Percentiles rank a stretch among this genome's conserved stretches.
These are phyloP conservation scores for Tipula helvola DNA, from an alignment of 2,888 invertebrate species.

Conservation along the genomic window DNA sequence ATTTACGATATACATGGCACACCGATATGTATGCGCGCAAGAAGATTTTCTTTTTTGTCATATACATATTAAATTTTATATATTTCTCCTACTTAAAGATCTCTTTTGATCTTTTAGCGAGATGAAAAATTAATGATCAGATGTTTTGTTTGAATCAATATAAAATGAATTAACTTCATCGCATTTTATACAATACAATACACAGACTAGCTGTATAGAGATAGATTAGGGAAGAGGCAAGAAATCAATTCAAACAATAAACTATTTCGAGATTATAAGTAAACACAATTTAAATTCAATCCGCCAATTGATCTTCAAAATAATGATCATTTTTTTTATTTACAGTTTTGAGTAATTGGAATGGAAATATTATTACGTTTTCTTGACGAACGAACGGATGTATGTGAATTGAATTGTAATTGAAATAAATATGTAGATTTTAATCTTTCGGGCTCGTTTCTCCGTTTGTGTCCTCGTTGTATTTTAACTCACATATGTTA, in stretches of 20 bases:
- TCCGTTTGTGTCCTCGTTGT: no score
- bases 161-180: not conserved
- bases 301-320: not conserved
- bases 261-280: no score
- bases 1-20: not conserved
- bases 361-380: not conserved
- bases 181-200: not conserved
- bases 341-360: not conserved
- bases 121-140: not conserved
- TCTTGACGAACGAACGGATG: not conserved
- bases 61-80: not conserved
- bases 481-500: no score
- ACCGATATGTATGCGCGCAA: not conserved
- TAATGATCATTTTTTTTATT: not conserved
- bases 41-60: not conserved
- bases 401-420: not conserved
- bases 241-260: not conserved
- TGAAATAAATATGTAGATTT: no score
- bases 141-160: not conserved
- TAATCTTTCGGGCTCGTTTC: no score
- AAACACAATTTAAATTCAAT: not conserved
- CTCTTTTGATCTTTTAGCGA: not conserved
- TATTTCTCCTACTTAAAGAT: not conserved
- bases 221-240: not conserved
- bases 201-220: not conserved